A percentile compares a stretch with the other conserved stretches of the same genome.
phyloP scores from a whole-genome alignment of 2,113 vertebrate species.

The Neogale vison region DNA sequence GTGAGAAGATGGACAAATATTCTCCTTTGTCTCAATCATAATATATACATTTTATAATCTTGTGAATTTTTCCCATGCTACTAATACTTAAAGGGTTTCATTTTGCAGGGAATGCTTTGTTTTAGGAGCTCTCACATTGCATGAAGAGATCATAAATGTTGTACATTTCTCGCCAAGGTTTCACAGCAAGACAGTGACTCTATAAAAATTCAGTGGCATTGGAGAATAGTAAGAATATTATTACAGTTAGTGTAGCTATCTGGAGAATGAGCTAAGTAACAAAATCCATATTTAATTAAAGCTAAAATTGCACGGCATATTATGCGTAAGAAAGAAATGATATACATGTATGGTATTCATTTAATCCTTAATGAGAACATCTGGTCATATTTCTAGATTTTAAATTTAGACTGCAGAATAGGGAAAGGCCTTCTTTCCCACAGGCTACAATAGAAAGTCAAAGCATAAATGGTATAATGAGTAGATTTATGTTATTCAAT shows the following conservation, averaged over 20 bases:
- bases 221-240: constrained; percentile 72
- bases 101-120: constrained; percentile 60
- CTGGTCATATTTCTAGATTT: constrained; percentile 68
- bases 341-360: constrained; percentile 64
- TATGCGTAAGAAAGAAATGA: constrained; percentile 49
- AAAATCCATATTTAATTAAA: constrained; percentile 82
- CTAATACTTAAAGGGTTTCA: constrained; percentile 39
- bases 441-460: constrained; percentile 67
- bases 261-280: constrained; percentile 63
- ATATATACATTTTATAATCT: constrained; percentile 5
- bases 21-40: constrained; percentile 8
- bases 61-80: background rate
- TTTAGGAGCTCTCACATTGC: constrained; percentile 40
- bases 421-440: constrained; percentile 45
- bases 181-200: constrained; percentile 59
- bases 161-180: constrained; percentile 47
- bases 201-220: constrained; percentile 69
- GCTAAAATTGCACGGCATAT: constrained; percentile 63
- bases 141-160: constrained; percentile 63
- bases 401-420: background rate
- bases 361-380: constrained; percentile 75
- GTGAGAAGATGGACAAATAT: background rate
- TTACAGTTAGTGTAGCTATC: constrained; percentile 56
- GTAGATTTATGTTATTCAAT: constrained; percentile 79
- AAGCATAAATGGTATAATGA: constrained; percentile 78